These are phyloP conservation scores for Oxytorus armatus DNA, from an alignment of 2,888 invertebrate genomes.

Conservation along the genomic window DNA sequence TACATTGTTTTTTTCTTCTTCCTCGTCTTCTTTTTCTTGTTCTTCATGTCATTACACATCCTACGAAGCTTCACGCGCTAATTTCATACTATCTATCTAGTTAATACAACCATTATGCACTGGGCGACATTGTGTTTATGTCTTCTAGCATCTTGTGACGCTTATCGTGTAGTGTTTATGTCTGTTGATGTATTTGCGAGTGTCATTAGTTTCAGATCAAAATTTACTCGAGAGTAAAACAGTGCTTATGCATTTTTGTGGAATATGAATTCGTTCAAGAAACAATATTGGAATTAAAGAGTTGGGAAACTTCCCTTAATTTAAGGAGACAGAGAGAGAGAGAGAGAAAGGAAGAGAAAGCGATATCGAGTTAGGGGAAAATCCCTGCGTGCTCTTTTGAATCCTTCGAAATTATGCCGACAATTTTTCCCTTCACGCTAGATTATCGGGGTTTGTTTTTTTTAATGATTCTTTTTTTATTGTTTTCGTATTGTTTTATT, in stretches of 20 bases:
- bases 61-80: slow-evolving; percentile 65
- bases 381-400: slow-evolving; percentile 16
- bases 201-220: slow-evolving; percentile 68
- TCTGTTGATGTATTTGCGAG: not conserved
- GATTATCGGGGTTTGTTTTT: slow-evolving; percentile 72
- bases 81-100: slow-evolving; percentile 62
- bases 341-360: slow-evolving; percentile 46
- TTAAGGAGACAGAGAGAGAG: slow-evolving; percentile 43
- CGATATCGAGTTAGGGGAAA: not conserved
- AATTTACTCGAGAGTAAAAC: slow-evolving; percentile 49
- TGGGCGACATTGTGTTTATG: slow-evolving; percentile 64
- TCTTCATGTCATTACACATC: slow-evolving; percentile 35
- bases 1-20: slow-evolving; percentile 66
- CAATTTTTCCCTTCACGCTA: slow-evolving; percentile 64
- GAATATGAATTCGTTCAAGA: slow-evolving; percentile 23
- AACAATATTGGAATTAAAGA: slow-evolving; percentile 6
- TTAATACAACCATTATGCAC: slow-evolving; percentile 73
- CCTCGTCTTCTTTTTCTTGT: slow-evolving; percentile 43
- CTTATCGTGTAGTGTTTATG: slow-evolving; percentile 32
- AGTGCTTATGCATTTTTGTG: slow-evolving; percentile 28
- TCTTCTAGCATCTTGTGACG: slow-evolving; percentile 65
- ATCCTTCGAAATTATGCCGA: slow-evolving; percentile 62
- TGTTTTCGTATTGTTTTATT: slow-evolving; percentile 56
- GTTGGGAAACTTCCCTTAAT: slow-evolving; percentile 2
- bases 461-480: slow-evolving; percentile 49